Percentiles rank a stretch among this genome's conserved stretches.
These are phyloP conservation scores for Doris montereyensis DNA, from an alignment of 2,888 invertebrate genomes.

Conservation along the genomic window DNA sequence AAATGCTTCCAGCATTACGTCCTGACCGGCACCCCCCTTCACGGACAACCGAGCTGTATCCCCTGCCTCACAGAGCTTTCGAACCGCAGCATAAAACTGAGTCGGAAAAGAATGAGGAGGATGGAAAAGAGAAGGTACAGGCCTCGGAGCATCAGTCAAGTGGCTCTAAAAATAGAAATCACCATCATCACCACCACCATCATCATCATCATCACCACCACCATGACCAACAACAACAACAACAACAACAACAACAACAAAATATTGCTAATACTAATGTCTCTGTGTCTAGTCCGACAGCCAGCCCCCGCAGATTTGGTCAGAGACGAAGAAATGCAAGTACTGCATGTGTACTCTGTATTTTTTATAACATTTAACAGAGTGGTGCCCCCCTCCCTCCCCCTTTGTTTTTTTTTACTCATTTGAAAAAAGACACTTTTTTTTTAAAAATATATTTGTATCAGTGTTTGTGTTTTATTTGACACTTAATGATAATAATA, in stretches of 20 bases:
- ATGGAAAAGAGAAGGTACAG: slow-evolving; percentile 21
- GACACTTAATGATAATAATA: too few relatives aligned
- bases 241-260: background rate
- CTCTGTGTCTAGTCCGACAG: background rate
- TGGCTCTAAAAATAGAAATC: slow-evolving; percentile 18
- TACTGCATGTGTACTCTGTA: too few relatives aligned
- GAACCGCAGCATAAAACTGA: background rate
- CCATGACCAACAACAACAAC: slow-evolving; percentile 27
- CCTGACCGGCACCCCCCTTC: slow-evolving; percentile 47
- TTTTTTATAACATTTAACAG: too few relatives aligned
- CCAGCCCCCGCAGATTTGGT: background rate
- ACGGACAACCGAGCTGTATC: slow-evolving; percentile 52
- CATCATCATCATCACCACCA: slow-evolving; percentile 38
- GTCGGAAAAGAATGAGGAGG: background rate
- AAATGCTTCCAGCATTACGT: slow-evolving; percentile 81
- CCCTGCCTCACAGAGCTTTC: slow-evolving; percentile 64
- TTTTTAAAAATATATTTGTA: too few relatives aligned
- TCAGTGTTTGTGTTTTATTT: too few relatives aligned
- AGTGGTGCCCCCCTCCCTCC: too few relatives aligned
- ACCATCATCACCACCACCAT: slow-evolving; percentile 38
- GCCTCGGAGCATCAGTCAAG: background rate
- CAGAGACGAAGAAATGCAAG: background rate
- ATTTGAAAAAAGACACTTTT: too few relatives aligned
- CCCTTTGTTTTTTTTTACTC: too few relatives aligned
- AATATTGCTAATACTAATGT: background rate